Conservation (phyloP, 2,888 invertebrate species). For the Heliconius charithonia region DNA sequence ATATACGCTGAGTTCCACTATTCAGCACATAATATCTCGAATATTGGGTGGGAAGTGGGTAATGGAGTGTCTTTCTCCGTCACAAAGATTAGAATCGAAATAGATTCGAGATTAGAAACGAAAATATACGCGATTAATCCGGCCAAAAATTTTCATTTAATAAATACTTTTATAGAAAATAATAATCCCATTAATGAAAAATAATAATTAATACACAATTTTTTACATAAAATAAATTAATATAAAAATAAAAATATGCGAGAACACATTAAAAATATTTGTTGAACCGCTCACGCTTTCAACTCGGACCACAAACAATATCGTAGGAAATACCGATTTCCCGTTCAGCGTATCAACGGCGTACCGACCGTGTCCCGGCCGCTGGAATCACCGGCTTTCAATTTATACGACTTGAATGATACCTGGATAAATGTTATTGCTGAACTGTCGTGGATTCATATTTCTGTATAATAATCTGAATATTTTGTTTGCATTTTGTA, state of each 20-base stretch:
- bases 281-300: slow-evolving; percentile 13
- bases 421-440: slow-evolving; percentile 32
- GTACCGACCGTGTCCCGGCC: slow-evolving; percentile 40
- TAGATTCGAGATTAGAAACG: too few species aligned
- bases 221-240: background rate
- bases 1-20: too few species aligned
- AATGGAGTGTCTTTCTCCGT: too few species aligned
- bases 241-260: background rate
- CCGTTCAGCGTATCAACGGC: slow-evolving; percentile 51
- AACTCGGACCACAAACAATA: slow-evolving; percentile 44
- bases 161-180: too few species aligned
- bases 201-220: too few species aligned
- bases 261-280: background rate
- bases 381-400: slow-evolving; percentile 48
- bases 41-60: too few species aligned
- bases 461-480: slow-evolving; percentile 11
- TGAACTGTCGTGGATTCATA: slow-evolving; percentile 30
- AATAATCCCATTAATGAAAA: too few species aligned
- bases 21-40: too few species aligned
- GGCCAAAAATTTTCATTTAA: too few species aligned
- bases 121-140: too few species aligned
- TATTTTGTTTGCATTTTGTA: background rate
- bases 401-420: slow-evolving; percentile 43
- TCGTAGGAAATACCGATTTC: slow-evolving; percentile 58
- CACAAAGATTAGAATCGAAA: too few species aligned